Evolutionary conservation across 2,797 vertebrate species (phyloP).

Genomic region (Gadopsis marmoratus): DNA sequence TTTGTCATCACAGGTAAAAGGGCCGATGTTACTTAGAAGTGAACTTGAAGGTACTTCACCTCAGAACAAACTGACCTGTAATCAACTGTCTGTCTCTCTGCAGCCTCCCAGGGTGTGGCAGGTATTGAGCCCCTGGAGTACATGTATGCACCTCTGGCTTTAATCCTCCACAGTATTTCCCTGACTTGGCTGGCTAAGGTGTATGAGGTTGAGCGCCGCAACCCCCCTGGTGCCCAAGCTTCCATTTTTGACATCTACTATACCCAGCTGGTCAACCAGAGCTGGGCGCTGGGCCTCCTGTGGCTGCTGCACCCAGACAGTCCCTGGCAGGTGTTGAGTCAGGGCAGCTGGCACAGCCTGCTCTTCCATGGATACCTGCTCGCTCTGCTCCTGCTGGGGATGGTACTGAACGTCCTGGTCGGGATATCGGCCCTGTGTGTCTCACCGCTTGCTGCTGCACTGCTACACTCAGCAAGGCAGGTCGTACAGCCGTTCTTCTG

Average conservation of each 20-base stretch:
- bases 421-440: slow-evolving; percentile 65
- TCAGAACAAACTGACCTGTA: background rate
- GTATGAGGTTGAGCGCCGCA: slow-evolving; percentile 54
- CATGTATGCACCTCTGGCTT: slow-evolving; percentile 81
- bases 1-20: slow-evolving; percentile 77
- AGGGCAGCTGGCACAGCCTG: slow-evolving; percentile 82
- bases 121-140: slow-evolving; percentile 75
- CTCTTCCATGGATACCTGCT: slow-evolving; percentile 85
- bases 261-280: slow-evolving; percentile 79
- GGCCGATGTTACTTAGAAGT: background rate
- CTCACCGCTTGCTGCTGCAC: slow-evolving; percentile 77
- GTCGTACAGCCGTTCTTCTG: slow-evolving; percentile 67
- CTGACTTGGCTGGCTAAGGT: slow-evolving; percentile 82
- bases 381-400: slow-evolving; percentile 81
- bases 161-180: slow-evolving; percentile 81
- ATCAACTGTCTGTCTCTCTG: slow-evolving; percentile 1
- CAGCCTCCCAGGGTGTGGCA: slow-evolving; percentile 70
- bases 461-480: slow-evolving; percentile 75
- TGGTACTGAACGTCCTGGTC: slow-evolving; percentile 73
- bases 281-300: slow-evolving; percentile 80
- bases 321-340: slow-evolving; percentile 69
- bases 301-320: slow-evolving; percentile 84
- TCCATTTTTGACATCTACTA: slow-evolving; percentile 84
- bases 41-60: background rate
- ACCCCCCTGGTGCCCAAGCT: slow-evolving; percentile 15